Base-by-base conservation (phyloP, 1,140 invertebrate species). In the Achroia grisella region DNA sequence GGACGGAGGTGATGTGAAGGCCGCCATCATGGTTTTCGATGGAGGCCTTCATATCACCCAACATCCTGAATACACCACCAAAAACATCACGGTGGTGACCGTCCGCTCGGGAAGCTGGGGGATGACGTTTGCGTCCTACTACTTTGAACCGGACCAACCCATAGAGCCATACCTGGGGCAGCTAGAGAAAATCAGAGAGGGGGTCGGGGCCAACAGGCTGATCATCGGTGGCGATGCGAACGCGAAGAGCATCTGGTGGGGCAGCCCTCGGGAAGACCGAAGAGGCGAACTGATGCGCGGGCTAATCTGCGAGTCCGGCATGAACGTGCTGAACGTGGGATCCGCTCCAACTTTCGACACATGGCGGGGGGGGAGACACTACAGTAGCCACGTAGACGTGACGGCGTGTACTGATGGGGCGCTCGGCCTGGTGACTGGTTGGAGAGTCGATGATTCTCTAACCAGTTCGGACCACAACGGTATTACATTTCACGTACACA, bases 281-380 rank as follows among this genome's bases (percentile, higher is more conserved):
- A 40, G 53, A 12, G 57, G 56, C 1, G 23, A 50, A 8, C 31
- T 10, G 8, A 1, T 58, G 10, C n/a, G 8, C 0, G 40, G 15
- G 1, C 9, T 32, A 8, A 15, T 61, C 0, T 35, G 50, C 8
- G 50, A 56, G n/a, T 3, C 44, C 29, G 52, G 30, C 4, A 12
- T 56, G 3, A 30, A 56, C 5, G 12, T 58, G 3, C 23, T 65
- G 0, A 61, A 65, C 17, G 8, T 35, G 10, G 58, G 58, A 8
- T 14, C 10, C 8, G 44, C 8, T 0, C 62, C 62, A 0, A 66
- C 52, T 0, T 65, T 54, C 32, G 39, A 56, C 12, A 52, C 50
- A 1, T 15, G 51, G 9, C 50, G 57, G 27, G 54, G n/a, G n/a
- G n/a, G n/a, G n/a, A n/a, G n/a, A n/a, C n/a, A n/a, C n/a, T n/a